Percentiles rank a stretch among this genome's conserved stretches.
These are phyloP conservation scores for Pseudochaenichthys georgianus DNA, from an alignment of 2,797 vertebrate species.

Conservation along the genomic window DNA sequence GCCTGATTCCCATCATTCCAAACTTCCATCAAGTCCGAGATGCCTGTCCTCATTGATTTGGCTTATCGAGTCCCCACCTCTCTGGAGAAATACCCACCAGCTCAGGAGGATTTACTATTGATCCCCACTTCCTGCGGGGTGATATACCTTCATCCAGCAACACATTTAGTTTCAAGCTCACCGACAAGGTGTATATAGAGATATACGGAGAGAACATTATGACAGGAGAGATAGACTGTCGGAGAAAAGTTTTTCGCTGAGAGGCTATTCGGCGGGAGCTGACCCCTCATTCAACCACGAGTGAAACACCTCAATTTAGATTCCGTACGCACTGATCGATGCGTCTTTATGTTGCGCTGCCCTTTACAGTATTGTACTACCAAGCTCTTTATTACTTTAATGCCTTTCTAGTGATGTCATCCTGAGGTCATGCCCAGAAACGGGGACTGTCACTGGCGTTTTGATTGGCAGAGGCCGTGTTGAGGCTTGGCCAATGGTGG, in stretches of 20 bases:
- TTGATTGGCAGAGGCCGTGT: conserved; percentile 80
- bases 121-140: conserved; percentile 73
- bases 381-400: conserved; percentile 81
- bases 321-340: conserved; percentile 69
- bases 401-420: conserved; percentile 83
- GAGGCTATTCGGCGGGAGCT: conserved; percentile 50
- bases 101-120: conserved; percentile 79
- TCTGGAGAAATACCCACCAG: conserved; percentile 76
- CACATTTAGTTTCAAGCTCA: conserved; percentile 54
- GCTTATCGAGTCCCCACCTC: conserved; percentile 71
- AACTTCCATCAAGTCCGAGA: conserved; percentile 67
- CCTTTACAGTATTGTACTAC: conserved; percentile 82
- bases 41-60: conserved; percentile 75
- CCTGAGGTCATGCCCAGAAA: conserved; percentile 78
- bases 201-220: conserved; percentile 63
- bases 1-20: conserved; percentile 61
- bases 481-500: conserved; percentile 69
- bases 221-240: conserved; percentile 53
- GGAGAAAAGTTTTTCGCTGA: conserved; percentile 60
- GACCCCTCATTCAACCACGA: conserved; percentile 75
- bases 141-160: conserved; percentile 70
- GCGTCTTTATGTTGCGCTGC: conserved; percentile 75
- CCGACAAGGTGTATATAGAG: conserved; percentile 61
- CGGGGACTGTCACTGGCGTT: conserved; percentile 63
- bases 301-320: conserved; percentile 75